Evolutionary conservation across 2,113 vertebrate genomes (phyloP), one percentile per base, ranked within the genome.

Genomic region (Brachirus orientalis): DNA sequence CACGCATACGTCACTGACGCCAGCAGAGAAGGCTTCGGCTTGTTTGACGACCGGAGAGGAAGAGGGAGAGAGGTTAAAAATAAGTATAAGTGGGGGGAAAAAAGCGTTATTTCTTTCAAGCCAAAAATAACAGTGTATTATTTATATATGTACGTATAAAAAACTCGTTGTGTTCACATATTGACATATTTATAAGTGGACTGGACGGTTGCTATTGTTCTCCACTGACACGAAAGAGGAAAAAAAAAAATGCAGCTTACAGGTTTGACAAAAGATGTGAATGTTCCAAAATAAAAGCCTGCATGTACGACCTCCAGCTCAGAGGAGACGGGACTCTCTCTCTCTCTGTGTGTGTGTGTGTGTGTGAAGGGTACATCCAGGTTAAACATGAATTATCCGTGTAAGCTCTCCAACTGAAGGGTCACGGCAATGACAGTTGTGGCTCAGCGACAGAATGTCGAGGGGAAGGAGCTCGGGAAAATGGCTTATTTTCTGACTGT

Each of bases 401-500:
- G 18, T 89, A 90, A 90, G 76, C 86, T 85, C 16, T 45, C 55
- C 81, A 82, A 75, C 81, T 77, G 79, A 87, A 83, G 92, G 93
- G 91, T 93, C 89, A 94, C 22, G 80, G 91, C 90, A 93, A 93
- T 93, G 91, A 93, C 92, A 92, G 88, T 63, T 80, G 76, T 77
- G 83, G 82, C 82, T 91, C 83, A 80, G 63, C 79, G 62, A 76
- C 80, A 67, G 33, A 28, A 28, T 28, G 28, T 28, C 33, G 28
- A 60, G 46, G 47, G 16, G 59, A 2, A 38, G 36, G 61, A 28
- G 28, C 57, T 18, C 7, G 3, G 37, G 45, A 50, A 19, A n/a
- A 40, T 13, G 8, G 13, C 22, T 28, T 28, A 28, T 5, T 11
- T 41, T 63, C 20, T 41, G 22, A 46, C 45, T 8, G 3, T 28